phyloP scores from a whole-genome alignment of 2,113 vertebrate genomes.

The Cromileptes altivelis region DNA sequence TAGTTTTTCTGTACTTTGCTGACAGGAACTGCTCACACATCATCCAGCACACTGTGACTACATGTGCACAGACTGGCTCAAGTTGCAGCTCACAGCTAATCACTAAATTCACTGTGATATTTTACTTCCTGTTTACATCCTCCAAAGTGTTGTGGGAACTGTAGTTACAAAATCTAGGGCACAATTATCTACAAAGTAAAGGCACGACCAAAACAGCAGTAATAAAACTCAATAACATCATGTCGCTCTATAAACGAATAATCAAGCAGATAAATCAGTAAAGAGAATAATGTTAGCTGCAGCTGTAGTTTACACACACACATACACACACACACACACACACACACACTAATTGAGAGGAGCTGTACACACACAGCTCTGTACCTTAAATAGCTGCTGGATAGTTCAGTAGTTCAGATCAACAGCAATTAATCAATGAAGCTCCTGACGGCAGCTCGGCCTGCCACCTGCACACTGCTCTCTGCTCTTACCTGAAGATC shows the following conservation, averaged over 20 bases:
- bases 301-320: no score
- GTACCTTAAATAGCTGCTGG: neutral
- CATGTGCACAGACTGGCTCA: no score
- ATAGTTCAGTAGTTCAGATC: neutral
- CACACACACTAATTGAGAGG: no score
- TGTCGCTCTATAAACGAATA: neutral
- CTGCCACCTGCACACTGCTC: neutral
- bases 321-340: no score
- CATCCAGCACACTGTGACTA: no score
- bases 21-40: no score
- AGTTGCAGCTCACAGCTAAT: neutral
- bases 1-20: no score
- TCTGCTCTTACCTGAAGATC: slow-evolving; percentile 19
- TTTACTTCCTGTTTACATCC: neutral
- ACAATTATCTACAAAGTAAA: neutral
- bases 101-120: neutral
- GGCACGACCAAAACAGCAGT: no score
- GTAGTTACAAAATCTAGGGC: neutral
- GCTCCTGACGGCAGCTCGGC: slow-evolving; percentile 1
- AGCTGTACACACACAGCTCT: no score
- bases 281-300: neutral
- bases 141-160: slow-evolving; percentile 38
- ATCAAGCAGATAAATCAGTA: no score
- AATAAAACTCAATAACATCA: neutral
- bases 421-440: slow-evolving; percentile 2